Conservation (phyloP, 2,113 vertebrate genomes). For the Jacana jacana region DNA sequence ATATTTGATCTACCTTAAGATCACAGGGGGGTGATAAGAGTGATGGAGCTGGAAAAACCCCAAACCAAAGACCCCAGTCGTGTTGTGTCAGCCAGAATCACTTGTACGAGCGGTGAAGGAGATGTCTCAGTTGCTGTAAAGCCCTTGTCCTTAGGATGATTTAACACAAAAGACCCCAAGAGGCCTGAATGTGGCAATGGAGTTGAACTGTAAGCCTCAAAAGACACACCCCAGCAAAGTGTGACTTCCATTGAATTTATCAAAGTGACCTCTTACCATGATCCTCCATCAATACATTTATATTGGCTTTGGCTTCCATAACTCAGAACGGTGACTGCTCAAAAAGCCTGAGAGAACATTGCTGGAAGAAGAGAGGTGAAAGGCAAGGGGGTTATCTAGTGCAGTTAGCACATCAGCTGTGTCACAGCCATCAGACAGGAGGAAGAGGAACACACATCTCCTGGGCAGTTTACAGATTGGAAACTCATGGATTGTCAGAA, state of each 20-base stretch:
- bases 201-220: neutral
- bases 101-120: neutral
- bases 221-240: accelerated
- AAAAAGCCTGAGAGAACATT: neutral
- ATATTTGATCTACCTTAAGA: neutral
- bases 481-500: neutral
- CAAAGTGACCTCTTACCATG: neutral
- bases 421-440: neutral
- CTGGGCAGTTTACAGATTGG: neutral
- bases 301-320: neutral
- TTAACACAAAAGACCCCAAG: neutral
- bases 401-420: neutral
- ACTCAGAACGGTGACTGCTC: neutral
- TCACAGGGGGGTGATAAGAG: neutral
- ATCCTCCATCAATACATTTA: neutral
- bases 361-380: neutral
- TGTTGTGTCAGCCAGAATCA: neutral
- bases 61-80: neutral
- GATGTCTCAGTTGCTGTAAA: neutral
- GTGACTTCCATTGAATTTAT: neutral
- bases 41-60: neutral
- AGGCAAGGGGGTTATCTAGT: neutral
- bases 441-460: neutral
- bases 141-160: neutral
- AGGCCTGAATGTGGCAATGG: neutral